phyloP scores from a whole-genome alignment of 2,797 vertebrate genomes.

The Diplodus sargus region DNA sequence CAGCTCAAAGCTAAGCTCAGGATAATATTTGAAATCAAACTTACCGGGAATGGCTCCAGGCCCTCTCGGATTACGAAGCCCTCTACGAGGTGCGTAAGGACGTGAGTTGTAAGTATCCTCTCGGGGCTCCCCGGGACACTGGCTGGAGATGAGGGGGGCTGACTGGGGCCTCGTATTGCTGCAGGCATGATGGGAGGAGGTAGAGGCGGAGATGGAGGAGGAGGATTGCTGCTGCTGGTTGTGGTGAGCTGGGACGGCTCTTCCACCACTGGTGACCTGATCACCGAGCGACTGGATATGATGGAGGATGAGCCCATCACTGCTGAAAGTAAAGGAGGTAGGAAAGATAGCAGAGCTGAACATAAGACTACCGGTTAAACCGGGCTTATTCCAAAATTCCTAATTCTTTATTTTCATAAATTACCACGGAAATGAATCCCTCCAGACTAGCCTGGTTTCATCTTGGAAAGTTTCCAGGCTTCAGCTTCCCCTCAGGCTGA shows the following conservation, averaged over 20 bases:
- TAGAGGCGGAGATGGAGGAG: constrained; percentile 66
- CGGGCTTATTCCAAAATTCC: background rate
- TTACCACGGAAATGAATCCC: background rate
- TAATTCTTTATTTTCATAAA: background rate
- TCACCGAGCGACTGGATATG: constrained; percentile 53
- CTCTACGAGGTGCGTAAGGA: constrained; percentile 94
- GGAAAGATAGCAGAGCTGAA: background rate
- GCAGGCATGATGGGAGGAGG: constrained; percentile 78
- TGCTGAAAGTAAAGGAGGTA: constrained; percentile 34
- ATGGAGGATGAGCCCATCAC: constrained; percentile 45
- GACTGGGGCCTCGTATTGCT: constrained; percentile 84
- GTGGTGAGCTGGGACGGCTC: constrained; percentile 73
- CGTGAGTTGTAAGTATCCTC: constrained; percentile 89
- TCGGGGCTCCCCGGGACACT: constrained; percentile 83
- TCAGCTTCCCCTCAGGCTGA: background rate
- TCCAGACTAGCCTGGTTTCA: background rate
- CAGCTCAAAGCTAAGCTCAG: background rate
- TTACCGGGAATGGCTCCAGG: constrained; percentile 93
- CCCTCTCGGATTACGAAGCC: constrained; percentile 96
- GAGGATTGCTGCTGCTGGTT: constrained; percentile 20
- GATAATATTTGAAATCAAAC: accelerated
- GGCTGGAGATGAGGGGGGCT: constrained; percentile 82
- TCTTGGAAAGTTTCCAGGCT: background rate
- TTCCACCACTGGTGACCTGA: constrained; percentile 78
- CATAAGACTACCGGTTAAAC: background rate